Conservation (phyloP, 2,113 vertebrate species). For the Peucedramus taeniatus region DNA sequence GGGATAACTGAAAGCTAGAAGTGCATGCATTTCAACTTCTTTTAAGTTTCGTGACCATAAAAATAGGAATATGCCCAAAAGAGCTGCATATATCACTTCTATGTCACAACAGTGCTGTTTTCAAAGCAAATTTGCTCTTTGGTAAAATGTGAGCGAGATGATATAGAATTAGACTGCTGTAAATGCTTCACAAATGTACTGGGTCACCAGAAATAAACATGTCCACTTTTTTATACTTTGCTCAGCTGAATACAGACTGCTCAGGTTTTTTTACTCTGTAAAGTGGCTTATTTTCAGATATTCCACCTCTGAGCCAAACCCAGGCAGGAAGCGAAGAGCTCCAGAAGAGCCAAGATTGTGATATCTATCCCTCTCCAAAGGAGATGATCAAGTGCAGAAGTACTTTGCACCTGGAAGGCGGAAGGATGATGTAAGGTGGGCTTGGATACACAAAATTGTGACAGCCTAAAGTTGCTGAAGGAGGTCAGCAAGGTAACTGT, state of each 20-base stretch:
- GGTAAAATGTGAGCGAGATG: background rate
- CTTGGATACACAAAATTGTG: background rate
- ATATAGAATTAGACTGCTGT: slow-evolving; percentile 1
- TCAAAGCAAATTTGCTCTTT: slow-evolving; percentile 1
- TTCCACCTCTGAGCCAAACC: background rate
- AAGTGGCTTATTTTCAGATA: background rate
- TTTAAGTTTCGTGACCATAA: slow-evolving; percentile 27
- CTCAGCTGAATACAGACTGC: background rate
- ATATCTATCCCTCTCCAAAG: background rate
- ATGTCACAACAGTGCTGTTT: background rate
- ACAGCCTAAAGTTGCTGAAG: background rate
- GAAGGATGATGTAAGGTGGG: background rate
- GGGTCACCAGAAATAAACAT: background rate
- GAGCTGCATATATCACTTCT: slow-evolving; percentile 17
- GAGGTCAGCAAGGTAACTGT: background rate
- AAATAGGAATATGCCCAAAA: slow-evolving; percentile 32
- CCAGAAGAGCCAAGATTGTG: background rate
- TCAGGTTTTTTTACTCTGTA: background rate
- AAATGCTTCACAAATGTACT: background rate
- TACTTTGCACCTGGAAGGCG: background rate
- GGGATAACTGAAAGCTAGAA: slow-evolving; percentile 15
- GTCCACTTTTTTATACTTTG: background rate
- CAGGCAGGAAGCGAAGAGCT: background rate
- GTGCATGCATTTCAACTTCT: slow-evolving; percentile 11
- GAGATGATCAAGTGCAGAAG: background rate